These are phyloP conservation scores for Sitta carolinensis DNA, from an alignment of 2,797 vertebrate genomes.

Conservation along the genomic window DNA sequence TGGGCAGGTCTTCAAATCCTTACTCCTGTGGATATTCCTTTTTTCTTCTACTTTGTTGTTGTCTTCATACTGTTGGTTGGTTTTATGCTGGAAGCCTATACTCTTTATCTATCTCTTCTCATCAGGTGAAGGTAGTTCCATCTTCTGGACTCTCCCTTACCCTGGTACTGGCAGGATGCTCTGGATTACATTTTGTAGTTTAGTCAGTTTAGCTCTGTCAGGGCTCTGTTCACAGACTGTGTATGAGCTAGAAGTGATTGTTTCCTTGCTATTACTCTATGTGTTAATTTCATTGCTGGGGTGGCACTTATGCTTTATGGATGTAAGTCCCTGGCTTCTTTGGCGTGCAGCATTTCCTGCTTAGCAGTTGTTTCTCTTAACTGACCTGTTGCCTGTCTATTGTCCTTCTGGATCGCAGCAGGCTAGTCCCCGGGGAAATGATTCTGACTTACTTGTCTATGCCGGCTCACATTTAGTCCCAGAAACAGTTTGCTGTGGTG, in stretches of 20 bases:
- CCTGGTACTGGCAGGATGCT: background rate
- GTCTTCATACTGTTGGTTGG: background rate
- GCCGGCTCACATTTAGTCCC: background rate
- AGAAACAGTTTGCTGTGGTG: background rate
- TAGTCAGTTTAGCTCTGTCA: background rate
- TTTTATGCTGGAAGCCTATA: background rate
- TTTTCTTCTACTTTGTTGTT: background rate
- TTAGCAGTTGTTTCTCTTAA: background rate
- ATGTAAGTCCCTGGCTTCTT: background rate
- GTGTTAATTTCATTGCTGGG: background rate
- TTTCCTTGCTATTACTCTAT: background rate
- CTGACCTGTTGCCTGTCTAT: background rate
- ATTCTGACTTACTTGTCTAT: background rate
- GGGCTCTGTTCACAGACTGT: background rate
- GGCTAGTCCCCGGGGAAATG: background rate
- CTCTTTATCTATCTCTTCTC: background rate
- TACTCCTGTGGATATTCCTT: background rate
- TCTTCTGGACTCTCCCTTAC: background rate
- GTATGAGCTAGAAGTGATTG: background rate
- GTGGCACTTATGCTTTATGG: background rate
- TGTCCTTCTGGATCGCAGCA: background rate
- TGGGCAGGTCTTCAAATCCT: background rate
- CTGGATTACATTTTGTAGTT: background rate
- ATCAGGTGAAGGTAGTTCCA: background rate
- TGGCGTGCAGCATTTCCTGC: background rate